phyloP scores from a whole-genome alignment of 1,140 invertebrate species.

The Patella vulgata region DNA sequence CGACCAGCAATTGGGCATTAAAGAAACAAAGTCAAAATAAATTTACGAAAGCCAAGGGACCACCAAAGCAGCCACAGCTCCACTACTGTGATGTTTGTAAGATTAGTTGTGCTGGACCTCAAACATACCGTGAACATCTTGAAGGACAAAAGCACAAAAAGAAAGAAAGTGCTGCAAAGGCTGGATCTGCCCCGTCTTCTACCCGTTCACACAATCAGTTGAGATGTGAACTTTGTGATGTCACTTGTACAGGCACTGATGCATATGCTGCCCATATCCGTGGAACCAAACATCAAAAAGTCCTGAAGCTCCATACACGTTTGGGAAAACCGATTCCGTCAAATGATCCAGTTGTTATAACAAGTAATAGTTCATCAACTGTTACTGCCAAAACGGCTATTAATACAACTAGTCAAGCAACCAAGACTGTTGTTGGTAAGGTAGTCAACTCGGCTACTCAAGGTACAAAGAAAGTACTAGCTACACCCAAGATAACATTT shows the following conservation, averaged over 20 bases:
- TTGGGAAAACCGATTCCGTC: slow-evolving; percentile 97
- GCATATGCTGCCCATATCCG: slow-evolving; percentile 98
- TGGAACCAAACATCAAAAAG: slow-evolving; percentile 96
- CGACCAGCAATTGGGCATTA: slow-evolving; percentile 77
- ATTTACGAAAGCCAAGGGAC: slow-evolving; percentile 69
- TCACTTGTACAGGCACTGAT: slow-evolving; percentile 97
- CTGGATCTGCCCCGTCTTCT: slow-evolving; percentile 68
- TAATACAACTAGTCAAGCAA: slow-evolving; percentile 34
- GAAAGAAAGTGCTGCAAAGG: slow-evolving; percentile 90
- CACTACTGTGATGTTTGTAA: slow-evolving; percentile 81
- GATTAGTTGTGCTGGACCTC: slow-evolving; percentile 95
- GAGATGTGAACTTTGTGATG: slow-evolving; percentile 85
- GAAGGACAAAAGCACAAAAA: slow-evolving; percentile 99
- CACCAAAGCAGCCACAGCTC: slow-evolving; percentile 61
- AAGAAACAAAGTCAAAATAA: slow-evolving; percentile 69
- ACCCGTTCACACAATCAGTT: slow-evolving; percentile 62
- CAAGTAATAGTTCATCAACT: slow-evolving; percentile 27
- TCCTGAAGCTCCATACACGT: slow-evolving; percentile 94
- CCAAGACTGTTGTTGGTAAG: slow-evolving; percentile 47
- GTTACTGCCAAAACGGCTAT: slow-evolving; percentile 30
- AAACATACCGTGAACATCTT: slow-evolving; percentile 96
- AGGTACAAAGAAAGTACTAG: slow-evolving; percentile 71
- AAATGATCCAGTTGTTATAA: slow-evolving; percentile 81
- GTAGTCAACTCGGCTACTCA: slow-evolving; percentile 39
- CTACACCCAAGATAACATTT: slow-evolving; percentile 89